Evolutionary conservation across 2,888 invertebrate species (phyloP), one percentile per base, ranked within the genome.

Genomic region (Phortica okadai): DNA sequence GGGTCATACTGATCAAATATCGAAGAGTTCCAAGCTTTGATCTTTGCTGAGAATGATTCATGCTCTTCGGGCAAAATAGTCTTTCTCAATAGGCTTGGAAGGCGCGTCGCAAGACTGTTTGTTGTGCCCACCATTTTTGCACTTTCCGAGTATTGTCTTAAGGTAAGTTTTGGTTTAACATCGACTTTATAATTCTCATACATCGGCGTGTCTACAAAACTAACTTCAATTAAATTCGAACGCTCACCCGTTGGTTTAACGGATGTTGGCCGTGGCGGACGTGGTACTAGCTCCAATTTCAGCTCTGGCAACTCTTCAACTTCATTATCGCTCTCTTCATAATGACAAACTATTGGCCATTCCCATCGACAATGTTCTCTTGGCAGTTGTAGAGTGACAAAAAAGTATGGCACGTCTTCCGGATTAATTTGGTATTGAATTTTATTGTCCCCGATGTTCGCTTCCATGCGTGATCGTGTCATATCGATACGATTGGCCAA

Each of bases 341-440:
- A 90, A 10, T 90, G 87, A 62, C 91, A 90, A 0, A 84, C 83
- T 14, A 85, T 14, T 0, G 91, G 91, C n/a, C 84, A 78, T 10
- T 86, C 85, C 87, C 86, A 91, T 2, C 77, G 75, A 44, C 90
- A 90, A 16, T 89, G 78, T 58, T 83, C 74, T n/a, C 80, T 76
- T 0, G 90, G 87, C 16, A 91, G 66, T 50, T 82, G 75, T 66
- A 91, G 82, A 0, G 80, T 84, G 59, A 91, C 70, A 73, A 84
- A 79, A 72, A 89, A 91, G 76, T 83, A 88, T 0, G 86, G 82
- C 6, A 82, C 1, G 59, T 85, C 82, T 1, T 82, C 74, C 4
- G 50, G 56, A 0, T n/a, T 44, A 42, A 84, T 6, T 14, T 76
- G 77, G 7, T 75, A 33, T 33, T 33, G 33, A 33, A 1, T 8